These are phyloP conservation scores for Erethizon dorsatum DNA, from an alignment of 2,797 vertebrate genomes.

Conservation along the genomic window DNA sequence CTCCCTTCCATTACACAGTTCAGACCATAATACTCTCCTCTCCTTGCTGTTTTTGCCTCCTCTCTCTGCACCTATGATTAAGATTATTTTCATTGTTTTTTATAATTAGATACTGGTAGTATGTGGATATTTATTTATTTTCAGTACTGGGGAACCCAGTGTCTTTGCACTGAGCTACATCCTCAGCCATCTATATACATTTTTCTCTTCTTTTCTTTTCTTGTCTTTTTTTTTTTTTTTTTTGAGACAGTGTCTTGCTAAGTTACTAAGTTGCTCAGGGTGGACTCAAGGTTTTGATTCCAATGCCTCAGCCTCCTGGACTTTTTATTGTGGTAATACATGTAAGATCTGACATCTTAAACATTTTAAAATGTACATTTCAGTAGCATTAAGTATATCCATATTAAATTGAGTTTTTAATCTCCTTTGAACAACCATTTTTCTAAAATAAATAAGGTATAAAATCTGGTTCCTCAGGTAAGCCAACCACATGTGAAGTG, in stretches of 20 bases:
- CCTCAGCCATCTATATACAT: no score
- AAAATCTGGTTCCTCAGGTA: no score
- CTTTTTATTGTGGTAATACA: not conserved
- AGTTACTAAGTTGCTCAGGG: not conserved
- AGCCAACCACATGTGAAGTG: no score
- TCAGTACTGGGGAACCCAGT: not conserved
- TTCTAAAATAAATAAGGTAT: not conserved
- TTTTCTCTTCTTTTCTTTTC: no score
- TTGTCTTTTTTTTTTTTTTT: no score
- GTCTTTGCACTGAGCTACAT: not conserved
- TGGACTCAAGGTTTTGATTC: not conserved
- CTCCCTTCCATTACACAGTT: no score
- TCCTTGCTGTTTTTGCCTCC: no score
- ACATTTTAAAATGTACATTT: not conserved
- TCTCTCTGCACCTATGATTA: no score
- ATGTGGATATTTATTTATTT: not conserved
- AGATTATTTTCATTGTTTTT: no score
- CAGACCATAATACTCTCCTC: no score
- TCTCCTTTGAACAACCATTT: not conserved
- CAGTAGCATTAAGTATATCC: not conserved
- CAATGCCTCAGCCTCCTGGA: not conserved
- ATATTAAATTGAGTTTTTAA: not conserved
- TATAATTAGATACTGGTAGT: no score
- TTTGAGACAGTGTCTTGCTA: not conserved
- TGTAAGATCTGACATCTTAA: not conserved